Conservation (phyloP, 2,888 invertebrate genomes). For the Leptogaster cylindrica region DNA sequence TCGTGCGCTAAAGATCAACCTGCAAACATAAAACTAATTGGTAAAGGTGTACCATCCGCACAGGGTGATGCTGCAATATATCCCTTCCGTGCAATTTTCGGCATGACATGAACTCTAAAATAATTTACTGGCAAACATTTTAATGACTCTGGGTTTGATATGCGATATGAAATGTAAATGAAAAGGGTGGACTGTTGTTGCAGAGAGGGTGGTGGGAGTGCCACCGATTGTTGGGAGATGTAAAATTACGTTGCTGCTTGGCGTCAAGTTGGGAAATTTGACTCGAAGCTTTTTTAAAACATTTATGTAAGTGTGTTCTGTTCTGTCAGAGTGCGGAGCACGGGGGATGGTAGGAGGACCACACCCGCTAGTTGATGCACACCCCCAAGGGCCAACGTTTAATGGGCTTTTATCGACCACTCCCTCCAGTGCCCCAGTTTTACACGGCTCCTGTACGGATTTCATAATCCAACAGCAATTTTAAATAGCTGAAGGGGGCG, state of each 20-base stretch:
- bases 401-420: conserved; percentile 30
- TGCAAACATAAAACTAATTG: not conserved
- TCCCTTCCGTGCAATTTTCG: not conserved
- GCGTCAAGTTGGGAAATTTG: not conserved
- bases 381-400: conserved; percentile 18
- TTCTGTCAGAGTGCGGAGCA: too few relatives aligned
- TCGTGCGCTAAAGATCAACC: not conserved
- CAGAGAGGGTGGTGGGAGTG: not conserved
- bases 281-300: conserved; percentile 2
- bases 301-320: conserved; percentile 18
- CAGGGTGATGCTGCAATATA: not conserved
- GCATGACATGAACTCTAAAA: not conserved
- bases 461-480: conserved; percentile 3
- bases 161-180: conserved; percentile 16
- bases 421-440: not conserved
- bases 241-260: conserved; percentile 2
- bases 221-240: not conserved
- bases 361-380: conserved; percentile 12
- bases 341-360: conserved; percentile 17
- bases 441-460: not conserved
- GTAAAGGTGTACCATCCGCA: not conserved
- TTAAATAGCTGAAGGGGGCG: conserved; percentile 6
- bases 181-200: not conserved
- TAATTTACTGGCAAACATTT: conserved; percentile 19
- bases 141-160: conserved; percentile 16